phyloP scores from a whole-genome alignment of 92 coral and sea anemone genomes.

The Pocillopora meandrina region DNA sequence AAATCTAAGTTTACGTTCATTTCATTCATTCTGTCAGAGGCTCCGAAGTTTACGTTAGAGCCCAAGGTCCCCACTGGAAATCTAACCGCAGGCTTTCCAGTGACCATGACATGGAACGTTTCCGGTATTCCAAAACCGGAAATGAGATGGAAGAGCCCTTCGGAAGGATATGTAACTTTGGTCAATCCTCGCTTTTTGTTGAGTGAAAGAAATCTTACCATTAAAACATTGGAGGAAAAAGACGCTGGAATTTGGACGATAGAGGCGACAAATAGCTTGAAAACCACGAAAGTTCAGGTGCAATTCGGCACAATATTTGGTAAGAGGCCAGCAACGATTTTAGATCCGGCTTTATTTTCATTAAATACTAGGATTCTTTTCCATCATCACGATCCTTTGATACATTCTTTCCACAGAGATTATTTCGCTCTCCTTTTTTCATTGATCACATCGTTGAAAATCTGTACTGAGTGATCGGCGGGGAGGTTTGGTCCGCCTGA shows the following conservation, averaged over 20 bases:
- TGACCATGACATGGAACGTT: conserved; percentile 12
- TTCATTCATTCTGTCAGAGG: background rate
- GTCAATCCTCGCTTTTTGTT: conserved; percentile 37
- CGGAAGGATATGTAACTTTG: conserved; percentile 11
- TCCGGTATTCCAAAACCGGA: conserved; percentile 27
- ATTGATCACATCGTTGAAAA: too few relatives aligned
- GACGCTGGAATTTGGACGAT: conserved; percentile 58
- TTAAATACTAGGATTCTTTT: too few relatives aligned
- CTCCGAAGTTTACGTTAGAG: conserved; percentile 21
- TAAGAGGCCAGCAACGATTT: background rate
- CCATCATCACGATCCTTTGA: too few relatives aligned
- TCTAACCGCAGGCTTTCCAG: conserved; percentile 16
- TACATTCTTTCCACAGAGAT: too few relatives aligned
- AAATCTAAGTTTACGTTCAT: too few relatives aligned
- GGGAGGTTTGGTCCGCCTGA: too few relatives aligned
- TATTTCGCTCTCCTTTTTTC: too few relatives aligned
- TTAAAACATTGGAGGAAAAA: background rate
- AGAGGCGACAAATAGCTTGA: conserved; percentile 12
- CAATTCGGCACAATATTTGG: background rate
- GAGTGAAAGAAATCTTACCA: conserved; percentile 11
- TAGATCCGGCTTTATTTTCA: too few relatives aligned
- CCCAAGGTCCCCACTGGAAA: conserved; percentile 24
- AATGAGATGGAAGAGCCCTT: conserved; percentile 41
- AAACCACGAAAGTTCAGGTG: background rate
- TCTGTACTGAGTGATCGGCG: too few relatives aligned